Conservation (phyloP, 2,888 invertebrate species). For the Apantesis nais region DNA sequence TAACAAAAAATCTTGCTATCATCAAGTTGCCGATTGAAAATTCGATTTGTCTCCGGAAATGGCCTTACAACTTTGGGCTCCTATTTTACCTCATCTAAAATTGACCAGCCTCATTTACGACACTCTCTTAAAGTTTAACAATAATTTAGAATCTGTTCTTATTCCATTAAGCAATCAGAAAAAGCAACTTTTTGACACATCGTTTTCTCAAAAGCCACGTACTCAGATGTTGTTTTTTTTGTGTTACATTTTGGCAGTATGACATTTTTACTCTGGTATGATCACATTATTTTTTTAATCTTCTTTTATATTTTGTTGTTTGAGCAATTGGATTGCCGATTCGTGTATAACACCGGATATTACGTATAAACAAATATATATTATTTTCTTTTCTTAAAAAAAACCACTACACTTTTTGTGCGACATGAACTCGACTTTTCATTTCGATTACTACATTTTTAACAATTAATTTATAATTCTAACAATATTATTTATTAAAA, state of each 20-base stretch:
- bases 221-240: slow-evolving; percentile 40
- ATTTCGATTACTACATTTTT: slow-evolving; percentile 68
- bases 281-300: not conserved
- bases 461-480: slow-evolving; percentile 67
- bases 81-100: slow-evolving; percentile 65
- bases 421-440: slow-evolving; percentile 76
- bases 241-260: slow-evolving; percentile 64
- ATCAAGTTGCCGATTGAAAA: slow-evolving; percentile 31
- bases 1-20: slow-evolving; percentile 38
- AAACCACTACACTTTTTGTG: slow-evolving; percentile 74
- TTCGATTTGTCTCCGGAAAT: slow-evolving; percentile 21
- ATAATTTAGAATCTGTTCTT: slow-evolving; percentile 70
- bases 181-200: slow-evolving; percentile 57
- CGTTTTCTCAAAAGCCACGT: slow-evolving; percentile 42
- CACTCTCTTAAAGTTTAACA: slow-evolving; percentile 51
- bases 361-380: slow-evolving; percentile 8
- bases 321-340: slow-evolving; percentile 43
- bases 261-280: slow-evolving; percentile 33
- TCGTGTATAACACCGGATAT: slow-evolving; percentile 12
- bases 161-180: slow-evolving; percentile 46
- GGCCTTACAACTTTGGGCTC: slow-evolving; percentile 38
- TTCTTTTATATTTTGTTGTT: slow-evolving; percentile 28
- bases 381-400: slow-evolving; percentile 9
- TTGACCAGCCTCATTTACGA: slow-evolving; percentile 66
- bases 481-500: slow-evolving; percentile 52